Evolutionary conservation across 1,140 invertebrate species (phyloP).

Genomic region (Drosophila setifemur): DNA sequence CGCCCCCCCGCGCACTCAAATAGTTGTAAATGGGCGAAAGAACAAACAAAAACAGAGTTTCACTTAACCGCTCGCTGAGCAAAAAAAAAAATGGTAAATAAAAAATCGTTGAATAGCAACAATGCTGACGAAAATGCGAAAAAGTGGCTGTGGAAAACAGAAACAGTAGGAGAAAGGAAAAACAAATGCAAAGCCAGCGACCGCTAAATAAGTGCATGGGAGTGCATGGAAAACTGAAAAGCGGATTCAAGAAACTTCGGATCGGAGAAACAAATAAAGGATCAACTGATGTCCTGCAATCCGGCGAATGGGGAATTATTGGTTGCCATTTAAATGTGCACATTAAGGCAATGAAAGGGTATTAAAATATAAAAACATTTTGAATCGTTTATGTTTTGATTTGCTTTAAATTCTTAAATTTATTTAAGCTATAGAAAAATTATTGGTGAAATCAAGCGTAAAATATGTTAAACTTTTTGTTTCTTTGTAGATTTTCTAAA

Average conservation of each 20-base stretch:
- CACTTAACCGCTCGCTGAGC: slow-evolving; percentile 5
- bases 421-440: no score
- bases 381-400: no score
- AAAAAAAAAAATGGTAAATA: slow-evolving; percentile 6
- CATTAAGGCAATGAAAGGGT: no score
- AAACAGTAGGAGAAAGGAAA: no score
- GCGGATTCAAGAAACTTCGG: slow-evolving; percentile 7
- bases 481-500: no score
- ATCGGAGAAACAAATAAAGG: slow-evolving; percentile 37
- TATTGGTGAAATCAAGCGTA: no score
- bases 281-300: slow-evolving; percentile 17
- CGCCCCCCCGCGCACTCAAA: slow-evolving; percentile 14
- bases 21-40: slow-evolving; percentile 58
- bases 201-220: slow-evolving; percentile 47
- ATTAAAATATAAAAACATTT: no score
- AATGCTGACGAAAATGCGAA: slow-evolving; percentile 9
- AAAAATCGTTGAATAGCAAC: slow-evolving; percentile 48
- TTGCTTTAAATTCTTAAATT: no score
- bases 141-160: no score
- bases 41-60: slow-evolving; percentile 34
- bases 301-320: not conserved
- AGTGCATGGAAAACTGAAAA: slow-evolving; percentile 23
- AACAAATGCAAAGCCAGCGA: slow-evolving; percentile 28
- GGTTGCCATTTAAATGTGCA: no score
- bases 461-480: no score